Conservation (phyloP, 2,797 vertebrate species). For the Acipenser transmontanus region DNA sequence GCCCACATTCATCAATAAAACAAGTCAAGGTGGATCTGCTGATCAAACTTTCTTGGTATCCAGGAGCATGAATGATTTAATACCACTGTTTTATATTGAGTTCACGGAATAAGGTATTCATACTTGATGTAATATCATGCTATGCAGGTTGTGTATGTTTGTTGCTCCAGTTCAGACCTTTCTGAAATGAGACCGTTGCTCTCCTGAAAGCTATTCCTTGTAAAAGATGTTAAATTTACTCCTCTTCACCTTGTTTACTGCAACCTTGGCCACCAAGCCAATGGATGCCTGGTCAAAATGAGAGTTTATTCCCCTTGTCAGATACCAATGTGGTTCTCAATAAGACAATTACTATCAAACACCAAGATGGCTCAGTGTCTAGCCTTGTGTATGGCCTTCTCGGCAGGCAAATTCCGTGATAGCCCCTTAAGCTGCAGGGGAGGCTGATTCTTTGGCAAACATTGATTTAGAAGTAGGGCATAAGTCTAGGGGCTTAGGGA, state of each 20-base stretch:
- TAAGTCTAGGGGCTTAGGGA: constrained; percentile 46
- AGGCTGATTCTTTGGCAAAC: constrained; percentile 54
- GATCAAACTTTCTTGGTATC: no score
- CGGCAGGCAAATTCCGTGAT: constrained; percentile 35
- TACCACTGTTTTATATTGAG: no score
- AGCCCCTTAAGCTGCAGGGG: constrained; percentile 44
- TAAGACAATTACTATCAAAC: constrained; percentile 35
- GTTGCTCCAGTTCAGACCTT: neutral
- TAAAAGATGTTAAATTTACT: constrained; percentile 12
- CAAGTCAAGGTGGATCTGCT: no score
- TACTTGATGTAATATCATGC: neutral
- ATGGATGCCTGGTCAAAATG: constrained; percentile 30
- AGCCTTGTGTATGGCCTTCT: constrained; percentile 47
- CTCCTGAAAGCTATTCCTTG: constrained; percentile 3
- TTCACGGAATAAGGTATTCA: no score
- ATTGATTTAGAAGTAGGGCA: constrained; percentile 60
- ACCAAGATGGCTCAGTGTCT: constrained; percentile 30
- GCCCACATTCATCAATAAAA: no score
- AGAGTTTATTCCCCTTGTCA: constrained; percentile 49
- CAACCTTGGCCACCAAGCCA: constrained; percentile 23
- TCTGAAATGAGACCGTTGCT: constrained; percentile 7
- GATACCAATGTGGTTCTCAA: constrained; percentile 39
- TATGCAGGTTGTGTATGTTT: neutral
- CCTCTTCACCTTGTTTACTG: constrained; percentile 35
- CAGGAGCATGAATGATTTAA: no score